Evolutionary conservation across 2,888 invertebrate species (phyloP).

Genomic region (Exephanes ischioxanthus): DNA sequence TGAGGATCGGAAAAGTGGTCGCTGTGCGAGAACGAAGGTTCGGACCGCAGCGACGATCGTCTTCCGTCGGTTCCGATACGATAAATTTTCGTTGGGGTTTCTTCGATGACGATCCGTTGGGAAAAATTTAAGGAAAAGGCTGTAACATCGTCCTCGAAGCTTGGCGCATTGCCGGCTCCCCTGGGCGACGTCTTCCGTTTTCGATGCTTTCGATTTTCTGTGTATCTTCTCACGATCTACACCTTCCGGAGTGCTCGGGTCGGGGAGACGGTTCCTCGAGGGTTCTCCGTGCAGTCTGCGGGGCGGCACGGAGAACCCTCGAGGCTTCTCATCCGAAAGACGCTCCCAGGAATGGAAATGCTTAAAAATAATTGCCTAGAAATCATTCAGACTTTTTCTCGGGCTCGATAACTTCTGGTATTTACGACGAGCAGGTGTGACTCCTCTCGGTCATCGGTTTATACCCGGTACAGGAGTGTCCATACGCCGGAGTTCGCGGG

Average conservation of each 20-base stretch:
- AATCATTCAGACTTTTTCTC: conserved; percentile 13
- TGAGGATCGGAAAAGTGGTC: conserved; percentile 30
- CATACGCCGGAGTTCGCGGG: too few relatives aligned
- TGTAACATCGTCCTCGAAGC: conserved; percentile 40
- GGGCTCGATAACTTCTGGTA: conserved; percentile 59
- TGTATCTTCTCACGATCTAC: conserved; percentile 37
- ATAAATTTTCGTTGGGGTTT: too few relatives aligned
- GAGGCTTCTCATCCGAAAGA: too few relatives aligned
- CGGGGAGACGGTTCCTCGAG: background rate
- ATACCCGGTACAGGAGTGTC: background rate
- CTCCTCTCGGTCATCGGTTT: conserved; percentile 17
- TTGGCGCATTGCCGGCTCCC: background rate
- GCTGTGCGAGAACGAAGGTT: conserved; percentile 42
- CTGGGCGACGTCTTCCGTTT: conserved; percentile 19
- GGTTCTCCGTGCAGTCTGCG: background rate
- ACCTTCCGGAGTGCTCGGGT: background rate
- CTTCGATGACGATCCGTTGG: conserved; percentile 9
- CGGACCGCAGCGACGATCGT: background rate
- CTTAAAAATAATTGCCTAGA: conserved; percentile 25
- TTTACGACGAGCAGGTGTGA: conserved; percentile 64
- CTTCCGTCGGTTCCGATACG: background rate
- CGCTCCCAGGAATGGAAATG: too few relatives aligned
- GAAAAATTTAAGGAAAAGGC: background rate
- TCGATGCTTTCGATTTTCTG: conserved; percentile 9
- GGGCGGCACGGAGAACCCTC: too few relatives aligned